These are phyloP conservation scores for Tiliacea citrago DNA, from an alignment of 2,888 invertebrate species.

Conservation along the genomic window DNA sequence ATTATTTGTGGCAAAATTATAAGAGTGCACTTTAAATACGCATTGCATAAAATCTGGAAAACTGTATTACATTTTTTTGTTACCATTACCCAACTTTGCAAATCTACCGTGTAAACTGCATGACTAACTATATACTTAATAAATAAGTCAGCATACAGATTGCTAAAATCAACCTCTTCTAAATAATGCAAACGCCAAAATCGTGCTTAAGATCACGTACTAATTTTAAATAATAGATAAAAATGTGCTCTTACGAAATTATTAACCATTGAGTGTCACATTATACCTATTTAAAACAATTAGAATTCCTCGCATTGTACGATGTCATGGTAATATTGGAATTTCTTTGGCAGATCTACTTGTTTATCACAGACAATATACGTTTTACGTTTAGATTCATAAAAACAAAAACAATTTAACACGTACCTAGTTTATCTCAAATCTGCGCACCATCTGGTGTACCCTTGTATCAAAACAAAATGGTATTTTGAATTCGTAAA, in stretches of 20 bases:
- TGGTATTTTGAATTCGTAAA: conserved; percentile 41
- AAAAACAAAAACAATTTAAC: conserved; percentile 41
- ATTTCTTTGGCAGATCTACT: conserved; percentile 34
- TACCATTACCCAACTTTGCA: not conserved
- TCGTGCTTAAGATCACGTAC: conserved; percentile 51
- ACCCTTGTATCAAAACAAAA: conserved; percentile 51
- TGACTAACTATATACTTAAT: not conserved
- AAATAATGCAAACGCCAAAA: conserved; percentile 22
- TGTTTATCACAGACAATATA: conserved; percentile 25
- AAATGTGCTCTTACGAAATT: conserved; percentile 34
- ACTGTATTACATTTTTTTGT: not conserved
- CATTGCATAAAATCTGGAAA: not conserved
- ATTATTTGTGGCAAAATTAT: not conserved
- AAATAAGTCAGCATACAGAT: not conserved
- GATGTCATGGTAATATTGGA: not conserved
- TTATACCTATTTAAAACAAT: conserved; percentile 15
- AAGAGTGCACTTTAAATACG: not conserved
- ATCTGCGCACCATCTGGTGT: conserved; percentile 54
- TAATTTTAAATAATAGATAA: conserved; percentile 32
- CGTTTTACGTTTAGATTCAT: conserved; percentile 28
- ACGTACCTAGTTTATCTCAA: conserved; percentile 4
- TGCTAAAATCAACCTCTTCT: not conserved
- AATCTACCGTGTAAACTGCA: not conserved
- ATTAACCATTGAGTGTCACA: conserved; percentile 25
- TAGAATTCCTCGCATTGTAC: conserved; percentile 18